Base-by-base conservation (phyloP, 2,888 invertebrate species). In the Drosophila fungiperda region DNA sequence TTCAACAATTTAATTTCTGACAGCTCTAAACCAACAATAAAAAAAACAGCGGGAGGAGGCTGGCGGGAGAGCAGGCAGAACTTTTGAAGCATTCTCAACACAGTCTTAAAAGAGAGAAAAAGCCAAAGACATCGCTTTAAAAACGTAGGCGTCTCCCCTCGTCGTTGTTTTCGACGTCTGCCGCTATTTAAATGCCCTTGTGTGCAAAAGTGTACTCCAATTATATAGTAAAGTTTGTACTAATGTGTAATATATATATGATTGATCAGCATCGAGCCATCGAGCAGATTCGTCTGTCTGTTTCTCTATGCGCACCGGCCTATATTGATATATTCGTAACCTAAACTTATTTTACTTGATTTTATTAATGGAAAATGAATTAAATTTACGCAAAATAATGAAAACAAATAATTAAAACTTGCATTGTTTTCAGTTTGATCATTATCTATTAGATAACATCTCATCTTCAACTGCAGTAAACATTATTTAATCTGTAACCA, bases 1-100 rank as follows among this genome's bases (percentile, higher is more conserved):
- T 89, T 85, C 85, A 85, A 85, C 87, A 85, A 85, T 89, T 89
- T 84, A 72, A 89, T 85, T 85, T 85, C 85, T 80, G 84, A 78
- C 87, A 80, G 52, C 65, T 65, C 58, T 64, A 69, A 78, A 66
- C 67, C 62, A 69, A 38, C 70, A 73, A 36, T 49, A 69, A 52
- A n/a, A 45, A 42, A n/a, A 6, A 20, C 52, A 65, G 26, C 32
- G 32, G 7, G 17, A 11, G 12, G 29, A 17, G 26, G 12, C 45
- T 6, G 26, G 12, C 45, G 48, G n/a, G 55, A 23, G 35, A 40
- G 32, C 20, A 45, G 61, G 54, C 12, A 74, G 48, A 64, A 78
- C 60, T 68, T 64, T 73, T 68, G 57, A 67, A 73, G 63, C 61
- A 77, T 66, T 77, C 66, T 52, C 61, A 62, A 32, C 26, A 52